phyloP scores from a whole-genome alignment of 2,888 invertebrate genomes.

The Peribatodes rhomboidaria region DNA sequence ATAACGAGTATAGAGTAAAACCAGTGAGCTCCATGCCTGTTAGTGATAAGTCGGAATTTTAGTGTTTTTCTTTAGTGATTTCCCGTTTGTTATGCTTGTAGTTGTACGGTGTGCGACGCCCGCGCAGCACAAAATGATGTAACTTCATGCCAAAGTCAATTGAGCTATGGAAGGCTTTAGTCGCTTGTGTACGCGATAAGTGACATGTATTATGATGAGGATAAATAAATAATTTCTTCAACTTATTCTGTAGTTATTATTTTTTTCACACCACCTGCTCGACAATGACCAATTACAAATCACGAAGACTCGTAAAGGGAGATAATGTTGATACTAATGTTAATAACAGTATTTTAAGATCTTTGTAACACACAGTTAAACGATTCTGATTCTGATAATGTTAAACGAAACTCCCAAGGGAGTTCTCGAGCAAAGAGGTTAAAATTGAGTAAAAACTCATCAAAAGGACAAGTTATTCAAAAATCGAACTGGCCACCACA shows the following conservation, averaged over 20 bases:
- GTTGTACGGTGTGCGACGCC: constrained; percentile 47
- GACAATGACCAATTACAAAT: too few species aligned
- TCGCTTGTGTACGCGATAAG: constrained; percentile 85
- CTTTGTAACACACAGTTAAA: too few species aligned
- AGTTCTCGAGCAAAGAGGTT: too few species aligned
- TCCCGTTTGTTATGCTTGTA: constrained; percentile 40
- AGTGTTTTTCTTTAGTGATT: constrained; percentile 35
- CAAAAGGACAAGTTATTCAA: too few species aligned
- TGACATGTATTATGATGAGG: constrained; percentile 82
- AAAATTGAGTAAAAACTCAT: too few species aligned
- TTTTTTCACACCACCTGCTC: too few species aligned
- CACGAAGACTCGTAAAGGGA: too few species aligned
- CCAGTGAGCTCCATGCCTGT: constrained; percentile 39
- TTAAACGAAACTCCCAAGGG: too few species aligned
- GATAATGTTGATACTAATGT: too few species aligned
- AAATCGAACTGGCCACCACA: too few species aligned
- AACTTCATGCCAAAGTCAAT: constrained; percentile 86
- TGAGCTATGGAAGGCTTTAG: constrained; percentile 84
- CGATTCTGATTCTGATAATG: too few species aligned
- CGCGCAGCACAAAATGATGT: constrained; percentile 79
- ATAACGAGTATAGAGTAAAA: constrained; percentile 13
- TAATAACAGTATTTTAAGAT: too few species aligned
- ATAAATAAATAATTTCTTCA: constrained; percentile 84
- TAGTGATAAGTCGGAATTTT: constrained; percentile 42
- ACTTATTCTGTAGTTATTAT: constrained; percentile 57